These are phyloP conservation scores for Scomber japonicus DNA, from an alignment of 2,113 vertebrate genomes.

Conservation along the genomic window DNA sequence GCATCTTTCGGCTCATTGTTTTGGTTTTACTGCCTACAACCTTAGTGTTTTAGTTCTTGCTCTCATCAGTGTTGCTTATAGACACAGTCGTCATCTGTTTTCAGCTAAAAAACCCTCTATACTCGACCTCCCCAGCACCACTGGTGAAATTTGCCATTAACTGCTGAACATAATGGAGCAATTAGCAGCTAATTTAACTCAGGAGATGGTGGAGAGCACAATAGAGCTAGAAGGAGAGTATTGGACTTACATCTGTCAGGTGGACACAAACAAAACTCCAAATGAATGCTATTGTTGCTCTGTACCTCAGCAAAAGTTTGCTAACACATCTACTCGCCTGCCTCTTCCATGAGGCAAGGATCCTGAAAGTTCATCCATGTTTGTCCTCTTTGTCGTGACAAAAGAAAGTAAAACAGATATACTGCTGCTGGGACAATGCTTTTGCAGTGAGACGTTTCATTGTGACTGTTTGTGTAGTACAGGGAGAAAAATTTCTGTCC, in stretches of 20 bases:
- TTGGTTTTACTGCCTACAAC: not conserved
- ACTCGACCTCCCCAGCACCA: too few relatives aligned
- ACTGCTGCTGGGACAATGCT: constrained; percentile 74
- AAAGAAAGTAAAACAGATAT: constrained; percentile 69
- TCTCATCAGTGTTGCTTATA: not conserved
- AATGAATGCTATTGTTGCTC: not conserved
- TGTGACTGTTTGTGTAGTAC: constrained; percentile 89
- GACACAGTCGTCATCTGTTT: not conserved
- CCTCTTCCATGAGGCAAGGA: constrained; percentile 2
- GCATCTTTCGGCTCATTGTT: not conserved
- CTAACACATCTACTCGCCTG: not conserved
- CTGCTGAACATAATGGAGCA: too few relatives aligned
- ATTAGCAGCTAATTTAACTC: not conserved
- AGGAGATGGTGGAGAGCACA: not conserved
- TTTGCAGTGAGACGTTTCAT: constrained; percentile 86
- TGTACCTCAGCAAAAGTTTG: not conserved
- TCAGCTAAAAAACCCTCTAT: not conserved
- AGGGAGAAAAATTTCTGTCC: constrained; percentile 90
- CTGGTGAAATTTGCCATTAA: too few relatives aligned
- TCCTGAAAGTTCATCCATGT: constrained; percentile 51
- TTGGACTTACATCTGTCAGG: not conserved
- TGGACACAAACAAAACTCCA: not conserved
- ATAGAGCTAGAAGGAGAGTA: not conserved
- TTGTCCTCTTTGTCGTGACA: constrained; percentile 52
- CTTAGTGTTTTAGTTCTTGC: not conserved